Evolutionary conservation across 2,797 vertebrate genomes (phyloP).

Genomic region (Sorex maritimensis): DNA sequence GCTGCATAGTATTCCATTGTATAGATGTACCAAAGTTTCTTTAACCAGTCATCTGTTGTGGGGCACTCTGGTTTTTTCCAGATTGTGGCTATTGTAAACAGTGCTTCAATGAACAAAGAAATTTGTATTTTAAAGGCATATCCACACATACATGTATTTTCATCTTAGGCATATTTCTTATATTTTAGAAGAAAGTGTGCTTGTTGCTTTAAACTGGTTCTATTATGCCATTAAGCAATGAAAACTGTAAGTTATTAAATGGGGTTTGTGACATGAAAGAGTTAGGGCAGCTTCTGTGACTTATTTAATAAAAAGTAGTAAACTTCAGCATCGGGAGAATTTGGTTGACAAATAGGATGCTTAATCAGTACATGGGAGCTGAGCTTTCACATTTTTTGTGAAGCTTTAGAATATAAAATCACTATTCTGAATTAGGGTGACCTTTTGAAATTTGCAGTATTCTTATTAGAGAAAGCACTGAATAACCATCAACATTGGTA

Average conservation of each 20-base stretch:
- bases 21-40: no score
- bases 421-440: neutral
- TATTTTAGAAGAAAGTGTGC: constrained; percentile 41
- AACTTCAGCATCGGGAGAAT: constrained; percentile 26
- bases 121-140: neutral
- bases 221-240: neutral
- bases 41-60: no score
- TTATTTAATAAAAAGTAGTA: constrained; percentile 47
- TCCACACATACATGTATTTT: neutral
- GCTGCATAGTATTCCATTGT: no score
- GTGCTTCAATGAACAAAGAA: no score
- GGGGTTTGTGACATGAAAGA: constrained; percentile 38
- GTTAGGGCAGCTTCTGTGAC: constrained; percentile 17
- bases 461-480: constrained; percentile 61
- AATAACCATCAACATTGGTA: constrained; percentile 38
- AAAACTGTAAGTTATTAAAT: constrained; percentile 45
- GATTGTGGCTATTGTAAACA: no score
- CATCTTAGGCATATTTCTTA: neutral
- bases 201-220: constrained; percentile 16
- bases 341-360: constrained; percentile 41
- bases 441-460: constrained; percentile 23
- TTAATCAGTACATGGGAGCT: constrained; percentile 43
- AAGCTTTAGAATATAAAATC: constrained; percentile 47
- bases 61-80: no score
- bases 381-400: constrained; percentile 33